phyloP scores from a whole-genome alignment of 2,797 vertebrate species.

The Bryconaethiops microstoma region DNA sequence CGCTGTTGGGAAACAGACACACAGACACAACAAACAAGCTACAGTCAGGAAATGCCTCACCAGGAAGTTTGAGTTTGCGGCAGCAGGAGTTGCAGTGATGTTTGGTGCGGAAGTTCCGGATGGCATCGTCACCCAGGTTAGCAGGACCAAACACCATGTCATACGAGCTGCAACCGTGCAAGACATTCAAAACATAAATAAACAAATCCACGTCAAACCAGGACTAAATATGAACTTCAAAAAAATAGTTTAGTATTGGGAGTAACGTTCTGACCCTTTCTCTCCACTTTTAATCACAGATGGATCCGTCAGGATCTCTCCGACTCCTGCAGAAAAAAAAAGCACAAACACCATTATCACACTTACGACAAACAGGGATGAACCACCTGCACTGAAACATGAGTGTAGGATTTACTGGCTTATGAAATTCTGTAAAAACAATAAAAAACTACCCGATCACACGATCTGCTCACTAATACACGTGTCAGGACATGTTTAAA shows the following conservation, averaged over 20 bases:
- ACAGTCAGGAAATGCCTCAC: slow-evolving; percentile 62
- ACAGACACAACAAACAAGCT: neutral
- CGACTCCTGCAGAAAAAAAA: slow-evolving; percentile 82
- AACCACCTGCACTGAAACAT: too few species aligned
- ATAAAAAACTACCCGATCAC: too few species aligned
- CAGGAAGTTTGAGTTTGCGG: slow-evolving; percentile 96
- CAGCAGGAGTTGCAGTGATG: slow-evolving; percentile 98
- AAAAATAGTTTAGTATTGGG: neutral
- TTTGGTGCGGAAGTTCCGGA: slow-evolving; percentile 95
- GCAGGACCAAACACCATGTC: slow-evolving; percentile 98
- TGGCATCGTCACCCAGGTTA: slow-evolving; percentile 95
- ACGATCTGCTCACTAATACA: too few species aligned
- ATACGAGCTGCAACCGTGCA: slow-evolving; percentile 78
- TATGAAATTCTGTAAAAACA: too few species aligned
- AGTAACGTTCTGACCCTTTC: slow-evolving; percentile 84
- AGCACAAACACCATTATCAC: too few species aligned
- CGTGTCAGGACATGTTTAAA: too few species aligned
- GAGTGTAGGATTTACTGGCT: too few species aligned
- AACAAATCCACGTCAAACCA: neutral
- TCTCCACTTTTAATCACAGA: slow-evolving; percentile 98
- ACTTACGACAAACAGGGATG: too few species aligned
- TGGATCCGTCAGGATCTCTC: slow-evolving; percentile 96
- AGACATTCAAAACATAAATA: neutral
- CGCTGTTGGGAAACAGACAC: too few species aligned
- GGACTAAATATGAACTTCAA: neutral